Evolutionary conservation across 2,888 invertebrate species (phyloP), one percentile per base, ranked within the genome.

Genomic region (Eretmocerus hayati): DNA sequence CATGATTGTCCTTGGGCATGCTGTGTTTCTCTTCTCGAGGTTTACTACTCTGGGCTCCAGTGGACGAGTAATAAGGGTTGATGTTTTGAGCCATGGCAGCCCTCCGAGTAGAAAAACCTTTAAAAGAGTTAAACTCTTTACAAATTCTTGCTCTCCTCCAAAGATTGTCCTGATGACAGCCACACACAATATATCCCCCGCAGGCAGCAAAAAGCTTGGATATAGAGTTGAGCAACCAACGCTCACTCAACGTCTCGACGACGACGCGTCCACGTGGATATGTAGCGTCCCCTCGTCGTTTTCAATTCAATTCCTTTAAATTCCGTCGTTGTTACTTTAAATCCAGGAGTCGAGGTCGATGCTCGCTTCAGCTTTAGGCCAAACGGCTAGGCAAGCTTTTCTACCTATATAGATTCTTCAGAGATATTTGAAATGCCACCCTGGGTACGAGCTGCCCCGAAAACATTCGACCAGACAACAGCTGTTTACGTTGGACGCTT

Each of bases 71-170:
- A 67, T 83, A 83, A 58, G 90, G 89, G 74, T 89, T 89, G 61
- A 88, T 84, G 75, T 90, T 90, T 76, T 90, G 90, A 72, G 88
- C 89, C 90, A 90, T 90, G 72, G n/a, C n/a, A n/a, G n/a, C n/a
- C n/a, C n/a, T n/a, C n/a, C n/a, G n/a, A n/a, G n/a, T n/a, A n/a
- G n/a, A n/a, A n/a, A n/a, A n/a, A n/a, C n/a, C n/a, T n/a, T n/a
- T n/a, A n/a, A n/a, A n/a, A n/a, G n/a, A n/a, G n/a, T n/a, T n/a
- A n/a, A n/a, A n/a, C n/a, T n/a, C n/a, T n/a, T n/a, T n/a, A n/a
- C n/a, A n/a, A n/a, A n/a, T n/a, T n/a, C n/a, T n/a, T n/a, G n/a
- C n/a, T n/a, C n/a, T n/a, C n/a, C n/a, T n/a, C n/a, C n/a, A n/a
- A n/a, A n/a, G n/a, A n/a, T n/a, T n/a, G n/a, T n/a, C n/a, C n/a